Percentiles rank a stretch among this genome's conserved stretches.
Evolutionary conservation across 2,797 vertebrate genomes (phyloP).

Genomic region (Coilia nasus): DNA sequence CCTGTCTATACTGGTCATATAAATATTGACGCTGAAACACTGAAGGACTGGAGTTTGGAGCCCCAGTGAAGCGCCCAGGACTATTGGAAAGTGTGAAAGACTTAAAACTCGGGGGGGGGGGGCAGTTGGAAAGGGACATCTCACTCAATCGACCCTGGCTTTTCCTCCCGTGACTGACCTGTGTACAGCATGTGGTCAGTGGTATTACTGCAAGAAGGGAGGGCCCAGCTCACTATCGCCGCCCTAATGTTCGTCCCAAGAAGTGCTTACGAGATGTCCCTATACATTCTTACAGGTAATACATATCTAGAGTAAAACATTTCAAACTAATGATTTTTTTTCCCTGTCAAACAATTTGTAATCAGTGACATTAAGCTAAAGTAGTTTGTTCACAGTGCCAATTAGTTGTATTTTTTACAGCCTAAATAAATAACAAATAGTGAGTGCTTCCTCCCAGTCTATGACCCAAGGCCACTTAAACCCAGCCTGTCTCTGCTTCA

Average conservation of each 20-base stretch:
- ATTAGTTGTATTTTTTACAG: slow-evolving; percentile 50
- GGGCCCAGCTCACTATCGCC: slow-evolving; percentile 49
- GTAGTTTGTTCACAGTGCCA: slow-evolving; percentile 37
- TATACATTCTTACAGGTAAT: slow-evolving; percentile 77
- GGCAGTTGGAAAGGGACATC: background rate
- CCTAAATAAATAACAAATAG: slow-evolving; percentile 74
- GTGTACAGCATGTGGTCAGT: background rate
- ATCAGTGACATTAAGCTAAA: slow-evolving; percentile 46
- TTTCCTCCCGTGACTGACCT: slow-evolving; percentile 20
- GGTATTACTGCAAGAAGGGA: slow-evolving; percentile 32
- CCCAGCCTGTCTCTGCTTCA: background rate
- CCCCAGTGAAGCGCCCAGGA: slow-evolving; percentile 29
- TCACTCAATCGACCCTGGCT: background rate
- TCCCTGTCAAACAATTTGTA: slow-evolving; percentile 2
- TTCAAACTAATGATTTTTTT: slow-evolving; percentile 50
- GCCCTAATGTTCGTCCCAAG: slow-evolving; percentile 63
- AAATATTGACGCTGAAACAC: slow-evolving; percentile 52
- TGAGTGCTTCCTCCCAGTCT: slow-evolving; percentile 51
- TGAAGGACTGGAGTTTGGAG: slow-evolving; percentile 30
- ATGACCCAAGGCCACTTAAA: slow-evolving; percentile 34
- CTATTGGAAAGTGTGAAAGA: background rate
- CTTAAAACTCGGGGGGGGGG: background rate
- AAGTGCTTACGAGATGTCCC: slow-evolving; percentile 82
- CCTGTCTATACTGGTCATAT: slow-evolving; percentile 28
- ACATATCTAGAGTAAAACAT: slow-evolving; percentile 72